Base-by-base conservation (phyloP, 2,888 invertebrate genomes). In the Amblyjoppa fuscipennis region DNA sequence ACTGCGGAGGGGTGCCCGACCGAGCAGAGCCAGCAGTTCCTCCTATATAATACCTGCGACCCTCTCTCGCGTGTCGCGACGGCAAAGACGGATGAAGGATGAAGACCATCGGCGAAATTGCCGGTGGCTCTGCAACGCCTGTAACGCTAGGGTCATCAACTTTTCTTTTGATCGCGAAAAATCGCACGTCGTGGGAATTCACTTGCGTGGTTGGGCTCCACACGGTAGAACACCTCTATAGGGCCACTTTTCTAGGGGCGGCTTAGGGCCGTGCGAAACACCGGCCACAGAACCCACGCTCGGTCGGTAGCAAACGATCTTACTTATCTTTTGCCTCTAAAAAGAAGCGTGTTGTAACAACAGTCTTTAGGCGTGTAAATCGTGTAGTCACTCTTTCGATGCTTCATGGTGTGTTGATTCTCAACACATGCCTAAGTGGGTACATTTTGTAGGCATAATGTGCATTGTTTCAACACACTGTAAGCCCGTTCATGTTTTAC, bases 131-230 rank as follows among this genome's bases (percentile, higher is more conserved):
- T 66, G 28, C 28, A 49, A 28, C 38, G 61, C 79, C 34, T 78
- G 59, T 78, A 83, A 70, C 78, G 59, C 80, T 45, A 38, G 56
- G 74, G 74, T 79, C 80, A 81, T 84, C 76, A 81, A 84, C 81
- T 81, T 81, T 64, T n/a, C 73, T 34, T 49, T 34, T 16, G 38
- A 28, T 3, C 11, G 45, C 11, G 16, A 53, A n/a, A 16, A 38
- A 76, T 41, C 77, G 41, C 68, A 34, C 53, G 38, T 76, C 59
- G 49, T 71, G 31, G 70, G 73, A 76, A 84, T 81, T 84, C 84
- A 83, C 76, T 83, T 79, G 79, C 79, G 28, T 68, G 73, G 66
- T 59, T 53, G n/a, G 66, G 25, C 7, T 56, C 66, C 31, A 66
- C 31, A 66, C 56, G 73, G 25, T 66, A 79, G 66, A 73, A 81